Base-by-base conservation (phyloP, 2,888 invertebrate genomes). In the Sarcophaga caerulescens region DNA sequence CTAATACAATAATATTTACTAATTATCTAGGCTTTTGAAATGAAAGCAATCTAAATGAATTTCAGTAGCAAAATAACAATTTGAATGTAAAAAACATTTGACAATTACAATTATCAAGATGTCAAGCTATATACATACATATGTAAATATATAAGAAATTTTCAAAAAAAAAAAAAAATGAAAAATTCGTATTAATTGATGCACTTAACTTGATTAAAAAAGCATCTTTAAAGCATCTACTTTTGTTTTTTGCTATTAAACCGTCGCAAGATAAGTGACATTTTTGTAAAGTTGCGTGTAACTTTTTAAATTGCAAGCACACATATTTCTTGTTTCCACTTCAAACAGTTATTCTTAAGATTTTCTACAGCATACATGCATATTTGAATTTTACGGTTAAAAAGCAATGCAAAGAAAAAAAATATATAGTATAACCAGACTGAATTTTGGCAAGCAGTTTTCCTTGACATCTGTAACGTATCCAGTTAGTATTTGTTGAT, bases 381-480 rank as follows among this genome's bases (percentile, higher is more conserved):
- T 74, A 60, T 47, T 74, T 68, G 60, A 25, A 59, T 59, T 59
- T 66, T 65, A 70, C 5, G 52, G 12, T 14, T 52, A 52, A 52
- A 14, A 52, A 52, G 17, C 52, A 17, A 52, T 14, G 17, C 14
- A 17, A 44, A 60, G 19, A 52, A 65, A 71, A 66, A 62, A 73
- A 66, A 47, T 10, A 62, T 71, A 60, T n/a, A n/a, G n/a, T n/a
- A n/a, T 76, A 35, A 62, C n/a, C 17, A 57, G 69, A 68, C 60
- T 76, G 62, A 21, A 45, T 80, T 85, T 82, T 85, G 77, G 80
- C 63, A 84, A 81, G 85, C 77, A 60, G 85, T 85, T 85, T 66
- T 84, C 85, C 85, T 85, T 85, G 85, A 85, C 83, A 69, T 73
- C 52, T 68, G 59, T 59, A 82, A 83, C 83, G 62, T 52, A 52